phyloP scores from a whole-genome alignment of 2,113 vertebrate species.

The Rhynchopsitta pachyrhyncha region DNA sequence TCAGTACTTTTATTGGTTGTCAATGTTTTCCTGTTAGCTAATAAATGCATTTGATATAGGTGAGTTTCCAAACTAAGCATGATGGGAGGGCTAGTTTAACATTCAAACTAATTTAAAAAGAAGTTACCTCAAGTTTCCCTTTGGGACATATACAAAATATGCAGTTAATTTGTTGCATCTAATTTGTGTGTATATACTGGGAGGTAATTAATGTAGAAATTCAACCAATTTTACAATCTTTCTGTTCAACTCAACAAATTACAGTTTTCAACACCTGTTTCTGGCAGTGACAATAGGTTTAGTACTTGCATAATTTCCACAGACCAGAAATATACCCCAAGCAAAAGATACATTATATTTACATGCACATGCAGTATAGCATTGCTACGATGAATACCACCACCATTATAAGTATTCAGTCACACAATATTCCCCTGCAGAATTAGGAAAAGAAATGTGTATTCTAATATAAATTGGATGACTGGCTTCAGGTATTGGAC shows the following conservation, averaged over 20 bases:
- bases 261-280: constrained; percentile 17
- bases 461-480: background rate
- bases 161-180: constrained; percentile 10
- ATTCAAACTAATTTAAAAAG: constrained; percentile 24
- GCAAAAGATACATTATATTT: background rate
- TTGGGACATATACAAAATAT: constrained; percentile 31
- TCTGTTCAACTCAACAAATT: constrained; percentile 7
- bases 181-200: background rate
- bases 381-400: background rate
- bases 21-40: constrained; percentile 36
- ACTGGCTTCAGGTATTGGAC: background rate
- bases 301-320: background rate
- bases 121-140: constrained; percentile 33
- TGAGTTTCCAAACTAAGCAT: constrained; percentile 34
- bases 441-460: background rate
- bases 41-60: constrained; percentile 27
- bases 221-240: constrained; percentile 10
- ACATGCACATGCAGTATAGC: background rate
- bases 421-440: background rate
- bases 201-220: constrained; percentile 29
- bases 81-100: constrained; percentile 20
- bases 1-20: constrained; percentile 37
- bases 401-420: background rate
- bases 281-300: background rate
- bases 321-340: background rate